Evolutionary conservation across 2,888 invertebrate species (phyloP).

Genomic region (Automeris io): DNA sequence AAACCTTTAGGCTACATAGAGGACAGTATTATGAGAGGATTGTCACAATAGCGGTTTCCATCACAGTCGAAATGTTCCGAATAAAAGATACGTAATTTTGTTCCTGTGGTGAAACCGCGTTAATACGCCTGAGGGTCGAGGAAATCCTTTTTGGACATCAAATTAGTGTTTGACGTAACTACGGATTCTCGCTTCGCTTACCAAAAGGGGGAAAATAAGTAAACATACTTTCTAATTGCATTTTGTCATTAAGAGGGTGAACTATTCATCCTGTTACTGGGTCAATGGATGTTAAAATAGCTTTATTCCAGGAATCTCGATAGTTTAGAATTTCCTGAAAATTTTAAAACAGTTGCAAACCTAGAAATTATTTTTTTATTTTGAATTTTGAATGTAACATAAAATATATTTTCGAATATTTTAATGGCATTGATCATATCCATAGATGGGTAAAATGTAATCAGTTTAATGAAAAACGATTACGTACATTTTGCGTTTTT

Average conservation of each 20-base stretch:
- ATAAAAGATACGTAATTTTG: conserved; percentile 52
- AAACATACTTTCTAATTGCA: not conserved
- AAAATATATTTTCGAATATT: not conserved
- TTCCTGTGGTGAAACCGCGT: conserved; percentile 46
- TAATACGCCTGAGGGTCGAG: conserved; percentile 46
- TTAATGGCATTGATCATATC: not conserved
- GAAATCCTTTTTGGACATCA: conserved; percentile 41
- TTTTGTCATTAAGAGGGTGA: not conserved
- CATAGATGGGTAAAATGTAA: no score
- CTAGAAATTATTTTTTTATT: not conserved
- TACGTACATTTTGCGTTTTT: no score
- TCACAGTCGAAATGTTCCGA: conserved; percentile 40
- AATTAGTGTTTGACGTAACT: conserved; percentile 36
- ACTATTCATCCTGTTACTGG: no score
- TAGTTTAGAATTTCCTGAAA: not conserved
- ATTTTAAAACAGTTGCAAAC: not conserved
- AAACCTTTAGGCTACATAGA: conserved; percentile 26
- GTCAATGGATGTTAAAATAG: no score
- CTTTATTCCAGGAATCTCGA: no score
- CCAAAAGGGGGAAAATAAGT: not conserved
- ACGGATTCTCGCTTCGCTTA: conserved; percentile 19
- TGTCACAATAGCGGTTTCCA: conserved; percentile 41
- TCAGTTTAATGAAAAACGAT: no score
- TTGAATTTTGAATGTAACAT: not conserved
- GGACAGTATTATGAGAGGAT: conserved; percentile 26